Evolutionary conservation across 2,797 vertebrate genomes (phyloP).

Genomic region (Sardinella longiceps): DNA sequence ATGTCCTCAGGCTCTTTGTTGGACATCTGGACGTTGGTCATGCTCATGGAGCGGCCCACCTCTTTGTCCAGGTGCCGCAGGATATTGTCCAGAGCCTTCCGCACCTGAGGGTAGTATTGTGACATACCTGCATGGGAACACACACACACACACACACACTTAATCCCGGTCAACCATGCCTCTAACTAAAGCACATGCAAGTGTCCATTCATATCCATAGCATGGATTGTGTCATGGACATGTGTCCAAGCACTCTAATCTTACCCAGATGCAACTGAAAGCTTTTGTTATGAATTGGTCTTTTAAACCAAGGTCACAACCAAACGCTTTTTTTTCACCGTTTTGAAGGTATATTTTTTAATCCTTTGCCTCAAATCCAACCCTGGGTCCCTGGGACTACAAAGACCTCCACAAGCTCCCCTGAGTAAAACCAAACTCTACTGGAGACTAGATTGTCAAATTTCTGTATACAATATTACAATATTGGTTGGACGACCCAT

Average conservation of each 20-base stretch:
- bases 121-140: constrained; percentile 87
- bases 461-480: too few relatives aligned
- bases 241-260: too few relatives aligned
- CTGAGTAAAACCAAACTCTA: not conserved
- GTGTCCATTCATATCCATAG: not conserved
- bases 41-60: constrained; percentile 98
- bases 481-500: not conserved
- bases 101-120: constrained; percentile 96
- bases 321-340: too few relatives aligned
- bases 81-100: constrained; percentile 96
- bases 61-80: constrained; percentile 97
- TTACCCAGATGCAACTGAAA: not conserved
- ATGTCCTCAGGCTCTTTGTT: constrained; percentile 99
- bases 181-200: not conserved
- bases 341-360: too few relatives aligned
- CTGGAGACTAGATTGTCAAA: too few relatives aligned
- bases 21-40: constrained; percentile 98
- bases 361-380: too few relatives aligned
- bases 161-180: not conserved
- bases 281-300: not conserved
- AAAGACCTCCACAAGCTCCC: too few relatives aligned
- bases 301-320: too few relatives aligned
- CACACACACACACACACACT: constrained; percentile 13
- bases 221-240: too few relatives aligned
- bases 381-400: too few relatives aligned